These are phyloP conservation scores for Melanchra persicariae DNA, from an alignment of 2,888 invertebrate genomes.

Conservation along the genomic window DNA sequence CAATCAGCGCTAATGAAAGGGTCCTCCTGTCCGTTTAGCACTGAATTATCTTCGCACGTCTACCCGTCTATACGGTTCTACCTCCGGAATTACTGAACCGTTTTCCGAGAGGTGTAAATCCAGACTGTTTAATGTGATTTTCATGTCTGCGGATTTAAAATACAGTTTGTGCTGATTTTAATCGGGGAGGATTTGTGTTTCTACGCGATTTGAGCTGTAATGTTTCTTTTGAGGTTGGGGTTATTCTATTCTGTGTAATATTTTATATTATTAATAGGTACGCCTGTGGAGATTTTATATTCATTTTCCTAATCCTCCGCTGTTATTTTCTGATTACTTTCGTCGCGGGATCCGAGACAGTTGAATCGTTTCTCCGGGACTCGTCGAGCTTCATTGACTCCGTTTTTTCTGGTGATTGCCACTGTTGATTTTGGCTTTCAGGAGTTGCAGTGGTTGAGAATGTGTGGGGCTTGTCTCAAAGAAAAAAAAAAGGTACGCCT, in stretches of 20 bases:
- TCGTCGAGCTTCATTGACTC: too few species aligned
- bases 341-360: too few species aligned
- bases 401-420: too few species aligned
- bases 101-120: conserved; percentile 47
- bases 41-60: conserved; percentile 71
- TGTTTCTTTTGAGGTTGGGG: neutral
- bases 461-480: too few species aligned
- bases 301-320: too few species aligned
- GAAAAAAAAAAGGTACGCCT: too few species aligned
- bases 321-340: too few species aligned
- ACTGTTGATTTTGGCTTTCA: too few species aligned
- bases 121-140: conserved; percentile 55
- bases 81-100: conserved; percentile 59
- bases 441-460: too few species aligned
- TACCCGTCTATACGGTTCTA: conserved; percentile 51
- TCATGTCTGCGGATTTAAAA: conserved; percentile 53
- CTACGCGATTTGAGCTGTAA: conserved; percentile 16
- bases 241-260: conserved; percentile 5
- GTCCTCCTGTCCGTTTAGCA: conserved; percentile 71
- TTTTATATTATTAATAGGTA: neutral
- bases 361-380: too few species aligned
- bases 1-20: conserved; percentile 82
- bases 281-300: too few species aligned
- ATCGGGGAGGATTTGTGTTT: conserved; percentile 23
- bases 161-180: conserved; percentile 36